Base-by-base conservation (phyloP, 2,888 invertebrate species). In the Galerucella calmariensis region DNA sequence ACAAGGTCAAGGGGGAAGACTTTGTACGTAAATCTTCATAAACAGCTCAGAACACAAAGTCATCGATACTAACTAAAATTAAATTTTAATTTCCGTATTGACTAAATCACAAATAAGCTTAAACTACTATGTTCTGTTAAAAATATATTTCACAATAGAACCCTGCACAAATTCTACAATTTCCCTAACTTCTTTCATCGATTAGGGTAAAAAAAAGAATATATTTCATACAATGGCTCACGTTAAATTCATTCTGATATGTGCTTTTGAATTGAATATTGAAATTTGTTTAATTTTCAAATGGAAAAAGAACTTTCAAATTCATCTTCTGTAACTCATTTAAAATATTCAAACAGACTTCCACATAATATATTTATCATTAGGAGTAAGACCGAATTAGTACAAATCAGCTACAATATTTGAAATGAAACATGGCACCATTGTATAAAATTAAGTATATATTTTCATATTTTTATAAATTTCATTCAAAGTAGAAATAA, bases 91-190 rank as follows among this genome's bases (percentile, higher is more conserved):
- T 48, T 48, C 14, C 71, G 65, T 65, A 65, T 65, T 53, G 20
- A 46, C 71, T 71, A 71, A 65, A 71, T 65, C 65, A 63, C 63
- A 63, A 71, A 65, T 35, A 70, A 63, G 63, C 53, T 70, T 70
- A 70, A 53, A 63, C n/a, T 62, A 62, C 62, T 53, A 53, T 46
- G 24, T 58, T 56, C 12, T 20, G 46, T 71, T 65, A 63, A 70
- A 71, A 71, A 71, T 71, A 65, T 65, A 71, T 70, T 51, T 70
- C 53, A 63, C 24, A 44, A 51, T 35, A 70, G 35, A 63, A 70
- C 62, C 69, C 69, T 70, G 69, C 69, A 62, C 62, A 12, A 51
- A 70, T 71, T 71, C 46, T 20, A n/a, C 41, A 69, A 61, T 46
- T 67, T 67, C 35, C 10, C 67, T 53, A 69, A 69, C 27, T 5